phyloP scores from a whole-genome alignment of 2,113 vertebrate species.

The Accipiter virgatus region DNA sequence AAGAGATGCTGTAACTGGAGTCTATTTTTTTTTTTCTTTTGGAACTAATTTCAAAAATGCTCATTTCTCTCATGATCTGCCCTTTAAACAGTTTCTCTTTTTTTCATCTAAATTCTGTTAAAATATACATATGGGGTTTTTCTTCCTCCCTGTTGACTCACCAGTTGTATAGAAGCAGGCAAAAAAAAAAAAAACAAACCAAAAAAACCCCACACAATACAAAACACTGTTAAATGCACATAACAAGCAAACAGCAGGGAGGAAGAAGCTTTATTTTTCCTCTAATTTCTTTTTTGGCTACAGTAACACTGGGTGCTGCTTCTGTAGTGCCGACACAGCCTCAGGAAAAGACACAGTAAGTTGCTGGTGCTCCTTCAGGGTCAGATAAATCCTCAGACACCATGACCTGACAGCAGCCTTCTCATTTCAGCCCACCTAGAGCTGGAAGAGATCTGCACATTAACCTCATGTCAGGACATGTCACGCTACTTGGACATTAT shows the following conservation, averaged over 20 bases:
- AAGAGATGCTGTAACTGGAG: not conserved
- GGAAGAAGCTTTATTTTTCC: not conserved
- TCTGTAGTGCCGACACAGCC: not conserved
- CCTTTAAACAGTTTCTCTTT: not conserved
- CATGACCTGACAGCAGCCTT: not conserved
- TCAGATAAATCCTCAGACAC: not conserved
- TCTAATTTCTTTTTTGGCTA: not conserved
- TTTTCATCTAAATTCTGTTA: not conserved
- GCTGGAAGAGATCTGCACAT: not conserved
- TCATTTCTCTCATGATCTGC: not conserved
- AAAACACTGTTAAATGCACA: conserved; percentile 9
- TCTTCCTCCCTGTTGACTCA: conserved; percentile 33
- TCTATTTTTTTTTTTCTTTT: not conserved
- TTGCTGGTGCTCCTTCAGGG: not conserved
- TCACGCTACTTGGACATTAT: not conserved
- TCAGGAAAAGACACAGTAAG: not conserved
- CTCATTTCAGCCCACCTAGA: not conserved
- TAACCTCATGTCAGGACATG: not conserved
- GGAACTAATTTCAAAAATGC: not conserved
- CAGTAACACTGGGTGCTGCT: not conserved
- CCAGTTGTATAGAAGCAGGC: not conserved
- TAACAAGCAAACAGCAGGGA: not conserved
- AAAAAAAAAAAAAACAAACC: not conserved
- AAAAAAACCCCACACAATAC: not conserved
- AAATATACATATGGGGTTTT: not conserved